Percentiles rank a stretch among this genome's conserved stretches.
phyloP scores from a whole-genome alignment of 2,888 invertebrate species.

The Hedya salicella region DNA sequence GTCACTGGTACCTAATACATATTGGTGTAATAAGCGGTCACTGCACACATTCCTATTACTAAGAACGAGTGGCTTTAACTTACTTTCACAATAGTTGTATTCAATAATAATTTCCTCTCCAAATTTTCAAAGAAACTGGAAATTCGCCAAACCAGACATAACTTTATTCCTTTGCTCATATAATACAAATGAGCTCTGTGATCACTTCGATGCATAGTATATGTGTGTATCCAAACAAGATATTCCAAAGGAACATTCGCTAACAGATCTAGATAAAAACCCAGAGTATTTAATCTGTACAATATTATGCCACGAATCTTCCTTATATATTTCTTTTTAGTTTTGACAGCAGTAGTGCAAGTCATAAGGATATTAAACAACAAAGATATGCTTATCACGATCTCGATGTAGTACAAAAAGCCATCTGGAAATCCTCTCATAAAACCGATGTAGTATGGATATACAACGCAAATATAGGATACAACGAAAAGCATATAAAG shows the following conservation, averaged over 20 bases:
- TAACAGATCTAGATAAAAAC: conserved; percentile 81
- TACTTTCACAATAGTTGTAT: conserved; percentile 74
- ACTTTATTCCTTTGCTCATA: conserved; percentile 81
- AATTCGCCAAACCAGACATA: conserved; percentile 81
- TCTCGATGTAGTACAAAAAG: conserved; percentile 68
- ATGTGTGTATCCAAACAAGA: conserved; percentile 71
- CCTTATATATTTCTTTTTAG: conserved; percentile 71
- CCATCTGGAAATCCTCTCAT: conserved; percentile 69
- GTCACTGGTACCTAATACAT: too few species aligned
- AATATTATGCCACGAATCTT: conserved; percentile 68
- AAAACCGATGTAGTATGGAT: conserved; percentile 81
- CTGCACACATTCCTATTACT: too few species aligned
- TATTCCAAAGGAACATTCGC: conserved; percentile 80
- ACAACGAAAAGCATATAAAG: conserved; percentile 72
- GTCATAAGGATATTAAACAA: conserved; percentile 74
- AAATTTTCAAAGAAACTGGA: conserved; percentile 76
- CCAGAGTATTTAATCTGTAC: conserved; percentile 74
- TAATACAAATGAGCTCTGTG: conserved; percentile 76
- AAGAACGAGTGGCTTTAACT: too few species aligned
- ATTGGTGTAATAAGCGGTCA: too few species aligned
- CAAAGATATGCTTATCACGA: conserved; percentile 70
- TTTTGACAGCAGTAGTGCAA: conserved; percentile 77
- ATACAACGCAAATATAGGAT: conserved; percentile 72
- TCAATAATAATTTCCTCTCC: conserved; percentile 71
- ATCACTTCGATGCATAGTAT: conserved; percentile 66